Evolutionary conservation across 1,140 invertebrate genomes (phyloP).

Genomic region (Pararge aegeria): DNA sequence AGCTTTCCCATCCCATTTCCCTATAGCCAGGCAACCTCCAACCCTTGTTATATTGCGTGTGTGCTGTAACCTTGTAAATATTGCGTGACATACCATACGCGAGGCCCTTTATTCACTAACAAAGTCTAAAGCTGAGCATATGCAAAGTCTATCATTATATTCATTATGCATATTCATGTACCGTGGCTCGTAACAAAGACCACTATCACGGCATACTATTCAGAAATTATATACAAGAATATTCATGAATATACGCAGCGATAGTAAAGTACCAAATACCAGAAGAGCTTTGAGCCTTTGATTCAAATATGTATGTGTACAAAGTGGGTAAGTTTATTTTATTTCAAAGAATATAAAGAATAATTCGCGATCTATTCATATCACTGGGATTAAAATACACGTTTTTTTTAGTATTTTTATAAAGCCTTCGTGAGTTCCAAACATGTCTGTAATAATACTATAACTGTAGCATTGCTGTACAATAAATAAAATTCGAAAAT

Average conservation of each 20-base stretch:
- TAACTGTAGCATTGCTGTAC: too few relatives aligned
- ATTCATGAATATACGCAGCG: constrained; percentile 1
- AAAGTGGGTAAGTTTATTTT: too few relatives aligned
- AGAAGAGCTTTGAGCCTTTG: background rate
- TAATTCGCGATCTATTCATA: too few relatives aligned
- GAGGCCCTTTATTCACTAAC: background rate
- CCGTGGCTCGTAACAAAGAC: constrained; percentile 6
- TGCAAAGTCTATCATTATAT: constrained; percentile 9
- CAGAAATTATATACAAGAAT: background rate
- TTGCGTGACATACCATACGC: background rate
- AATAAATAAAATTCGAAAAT: too few relatives aligned
- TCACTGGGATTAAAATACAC: too few relatives aligned
- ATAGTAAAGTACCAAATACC: background rate
- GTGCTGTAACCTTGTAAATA: background rate
- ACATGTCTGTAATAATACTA: too few relatives aligned
- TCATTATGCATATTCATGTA: constrained; percentile 3
- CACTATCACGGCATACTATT: constrained; percentile 2
- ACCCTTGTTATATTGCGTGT: too few relatives aligned
- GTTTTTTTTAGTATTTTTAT: too few relatives aligned
- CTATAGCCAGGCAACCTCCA: too few relatives aligned
- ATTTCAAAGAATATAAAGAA: too few relatives aligned
- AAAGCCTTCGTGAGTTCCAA: too few relatives aligned
- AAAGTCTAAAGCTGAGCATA: background rate
- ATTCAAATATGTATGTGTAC: constrained; percentile 1
- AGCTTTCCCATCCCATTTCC: too few relatives aligned